A percentile compares a stretch with the other conserved stretches of the same genome.
Evolutionary conservation across 2,888 invertebrate species (phyloP).

Genomic region (Sabatieria punctata): DNA sequence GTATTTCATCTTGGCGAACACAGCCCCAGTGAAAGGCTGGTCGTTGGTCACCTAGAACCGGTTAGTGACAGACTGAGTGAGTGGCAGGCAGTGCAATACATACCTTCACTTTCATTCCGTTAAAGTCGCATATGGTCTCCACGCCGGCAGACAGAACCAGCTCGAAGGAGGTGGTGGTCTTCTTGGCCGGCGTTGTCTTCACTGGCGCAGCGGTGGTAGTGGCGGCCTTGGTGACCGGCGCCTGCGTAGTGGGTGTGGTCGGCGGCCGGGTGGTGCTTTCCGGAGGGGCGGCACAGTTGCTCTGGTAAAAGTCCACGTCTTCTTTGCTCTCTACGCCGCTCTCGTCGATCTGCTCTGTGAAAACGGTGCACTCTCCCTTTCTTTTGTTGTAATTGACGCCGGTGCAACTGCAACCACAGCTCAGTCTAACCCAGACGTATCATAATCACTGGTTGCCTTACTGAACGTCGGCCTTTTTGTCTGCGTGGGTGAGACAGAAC

Average conservation of each 20-base stretch:
- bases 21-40: constrained; percentile 26
- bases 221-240: neutral
- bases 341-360: constrained; percentile 13
- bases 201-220: too few species aligned
- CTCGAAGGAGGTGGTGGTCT: too few species aligned
- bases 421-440: too few species aligned
- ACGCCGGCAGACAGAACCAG: too few species aligned
- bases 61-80: neutral
- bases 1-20: constrained; percentile 31
- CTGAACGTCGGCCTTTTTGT: too few species aligned
- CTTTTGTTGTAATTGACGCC: constrained; percentile 30
- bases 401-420: constrained; percentile 16
- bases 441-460: too few species aligned
- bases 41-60: constrained; percentile 10
- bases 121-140: constrained; percentile 30
- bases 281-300: constrained; percentile 20
- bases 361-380: constrained; percentile 24
- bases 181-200: too few species aligned
- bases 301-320: constrained; percentile 28
- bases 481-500: too few species aligned
- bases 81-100: neutral
- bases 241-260: neutral
- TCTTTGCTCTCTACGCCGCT: constrained; percentile 13
- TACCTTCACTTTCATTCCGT: constrained; percentile 23
- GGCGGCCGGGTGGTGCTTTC: neutral